phyloP scores from a whole-genome alignment of 2,113 vertebrate genomes.

The Leptobrachium ailaonicum region DNA sequence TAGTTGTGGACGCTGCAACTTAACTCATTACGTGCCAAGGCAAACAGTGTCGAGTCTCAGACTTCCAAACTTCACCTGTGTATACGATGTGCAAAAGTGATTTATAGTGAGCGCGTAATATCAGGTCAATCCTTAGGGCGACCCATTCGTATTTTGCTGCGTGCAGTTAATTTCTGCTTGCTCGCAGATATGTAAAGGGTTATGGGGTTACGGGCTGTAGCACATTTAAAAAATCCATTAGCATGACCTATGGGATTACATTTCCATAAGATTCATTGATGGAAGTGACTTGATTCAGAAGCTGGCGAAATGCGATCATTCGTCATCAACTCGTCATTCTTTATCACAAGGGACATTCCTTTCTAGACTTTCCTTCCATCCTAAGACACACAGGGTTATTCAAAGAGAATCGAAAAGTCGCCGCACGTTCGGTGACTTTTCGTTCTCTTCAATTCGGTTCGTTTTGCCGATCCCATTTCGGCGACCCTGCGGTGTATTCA shows the following conservation, averaged over 20 bases:
- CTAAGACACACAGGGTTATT: no score
- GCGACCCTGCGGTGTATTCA: no score
- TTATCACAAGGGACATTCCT: no score
- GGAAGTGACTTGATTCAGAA: no score
- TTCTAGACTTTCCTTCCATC: no score
- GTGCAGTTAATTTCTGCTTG: not conserved
- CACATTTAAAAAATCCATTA: constrained; percentile 36
- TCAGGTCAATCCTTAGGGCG: not conserved
- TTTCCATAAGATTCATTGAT: no score
- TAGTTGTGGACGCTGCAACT: not conserved
- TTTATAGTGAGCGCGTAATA: not conserved
- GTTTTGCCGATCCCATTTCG: no score
- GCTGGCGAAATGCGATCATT: no score
- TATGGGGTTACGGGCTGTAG: not conserved
- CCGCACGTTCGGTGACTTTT: no score
- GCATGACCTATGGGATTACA: constrained; percentile 27
- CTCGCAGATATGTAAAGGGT: not conserved
- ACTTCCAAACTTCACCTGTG: not conserved
- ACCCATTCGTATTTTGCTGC: not conserved
- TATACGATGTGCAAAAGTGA: not conserved
- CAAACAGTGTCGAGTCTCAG: not conserved
- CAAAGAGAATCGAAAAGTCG: no score
- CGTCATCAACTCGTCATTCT: no score
- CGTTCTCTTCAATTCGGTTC: no score
- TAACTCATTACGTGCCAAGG: not conserved